A percentile compares a stretch with the other conserved stretches of the same genome.
These are phyloP conservation scores for Pachyseris speciosa DNA, from an alignment of 64 coral and sea anemone species.

Conservation along the genomic window DNA sequence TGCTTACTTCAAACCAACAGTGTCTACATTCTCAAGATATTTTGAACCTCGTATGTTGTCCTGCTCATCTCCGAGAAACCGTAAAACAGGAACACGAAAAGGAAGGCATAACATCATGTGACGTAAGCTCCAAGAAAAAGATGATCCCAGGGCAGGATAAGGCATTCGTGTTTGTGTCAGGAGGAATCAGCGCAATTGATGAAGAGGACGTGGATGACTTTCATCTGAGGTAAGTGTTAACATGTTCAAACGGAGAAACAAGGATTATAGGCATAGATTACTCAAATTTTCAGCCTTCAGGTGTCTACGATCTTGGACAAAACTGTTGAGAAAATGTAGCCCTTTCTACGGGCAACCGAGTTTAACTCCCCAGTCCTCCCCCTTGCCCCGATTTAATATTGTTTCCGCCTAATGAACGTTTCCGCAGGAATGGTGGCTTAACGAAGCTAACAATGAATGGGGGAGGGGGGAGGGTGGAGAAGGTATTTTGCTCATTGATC, in stretches of 20 bases:
- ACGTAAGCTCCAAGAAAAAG: neutral
- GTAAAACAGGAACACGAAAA: neutral
- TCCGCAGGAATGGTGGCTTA: too few species aligned
- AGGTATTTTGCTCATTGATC: too few species aligned
- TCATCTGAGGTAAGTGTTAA: neutral
- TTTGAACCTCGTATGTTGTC: constrained; percentile 1
- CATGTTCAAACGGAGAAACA: neutral
- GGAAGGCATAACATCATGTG: neutral
- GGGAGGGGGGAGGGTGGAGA: too few species aligned
- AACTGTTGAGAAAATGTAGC: too few species aligned
- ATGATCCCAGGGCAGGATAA: constrained; percentile 2
- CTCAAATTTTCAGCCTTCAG: too few species aligned
- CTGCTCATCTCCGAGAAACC: neutral
- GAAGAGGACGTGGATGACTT: neutral
- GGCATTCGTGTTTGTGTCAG: constrained; percentile 6
- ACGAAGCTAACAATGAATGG: too few species aligned
- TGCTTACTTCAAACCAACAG: neutral
- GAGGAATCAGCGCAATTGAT: neutral
- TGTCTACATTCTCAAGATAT: constrained; percentile 19
- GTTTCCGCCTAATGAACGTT: too few species aligned
- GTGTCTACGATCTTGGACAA: too few species aligned
- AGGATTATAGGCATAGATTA: too few species aligned
- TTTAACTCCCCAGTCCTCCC: too few species aligned
- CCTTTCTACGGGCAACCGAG: too few species aligned
- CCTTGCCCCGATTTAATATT: too few species aligned